A percentile compares a stretch with the other conserved stretches of the same genome.
Evolutionary conservation across 2,888 invertebrate species (phyloP).

Genomic region (Kuschelorhynchus macadamiae): DNA sequence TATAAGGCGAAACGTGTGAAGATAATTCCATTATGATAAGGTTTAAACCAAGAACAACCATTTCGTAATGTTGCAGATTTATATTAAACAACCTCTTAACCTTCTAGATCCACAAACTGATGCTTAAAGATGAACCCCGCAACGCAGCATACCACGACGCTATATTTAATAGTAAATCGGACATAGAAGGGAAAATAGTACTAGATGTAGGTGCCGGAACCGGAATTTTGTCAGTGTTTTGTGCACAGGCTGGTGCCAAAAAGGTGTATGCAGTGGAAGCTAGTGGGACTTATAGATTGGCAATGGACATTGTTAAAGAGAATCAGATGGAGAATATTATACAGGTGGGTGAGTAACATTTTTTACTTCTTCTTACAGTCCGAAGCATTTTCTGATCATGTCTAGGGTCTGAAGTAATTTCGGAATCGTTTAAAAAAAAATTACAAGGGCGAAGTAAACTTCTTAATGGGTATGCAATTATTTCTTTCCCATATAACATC

Average conservation of each 20-base stretch:
- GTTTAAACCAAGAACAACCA: no score
- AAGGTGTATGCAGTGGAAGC: slow-evolving; percentile 91
- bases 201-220: slow-evolving; percentile 91
- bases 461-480: no score
- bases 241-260: slow-evolving; percentile 90
- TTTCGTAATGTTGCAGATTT: neutral
- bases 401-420: no score
- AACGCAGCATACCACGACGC: slow-evolving; percentile 86
- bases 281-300: slow-evolving; percentile 77
- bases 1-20: no score
- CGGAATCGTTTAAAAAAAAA: no score
- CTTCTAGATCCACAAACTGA: slow-evolving; percentile 82
- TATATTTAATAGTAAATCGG: slow-evolving; percentile 76
- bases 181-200: slow-evolving; percentile 84
- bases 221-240: slow-evolving; percentile 91
- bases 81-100: neutral
- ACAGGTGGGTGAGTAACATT: slow-evolving; percentile 69
- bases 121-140: slow-evolving; percentile 83
- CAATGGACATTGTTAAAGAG: slow-evolving; percentile 78
- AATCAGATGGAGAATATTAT: slow-evolving; percentile 79
- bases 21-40: no score
- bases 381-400: no score
- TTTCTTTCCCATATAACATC: no score
- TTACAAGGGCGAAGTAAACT: no score
- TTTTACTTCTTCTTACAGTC: no score